phyloP scores from a whole-genome alignment of 2,113 vertebrate species.

The Phalacrocorax aristotelis region DNA sequence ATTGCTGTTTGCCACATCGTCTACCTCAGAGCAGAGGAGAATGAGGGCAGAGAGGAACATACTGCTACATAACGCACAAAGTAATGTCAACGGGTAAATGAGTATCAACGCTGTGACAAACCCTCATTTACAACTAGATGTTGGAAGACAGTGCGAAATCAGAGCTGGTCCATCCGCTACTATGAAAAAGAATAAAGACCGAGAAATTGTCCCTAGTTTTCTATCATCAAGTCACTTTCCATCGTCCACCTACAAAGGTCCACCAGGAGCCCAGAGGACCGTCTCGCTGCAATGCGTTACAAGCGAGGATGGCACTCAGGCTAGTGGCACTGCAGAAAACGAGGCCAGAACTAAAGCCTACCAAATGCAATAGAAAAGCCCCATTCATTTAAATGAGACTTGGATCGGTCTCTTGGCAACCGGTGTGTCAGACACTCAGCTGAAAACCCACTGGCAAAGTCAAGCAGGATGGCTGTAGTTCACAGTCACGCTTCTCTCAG shows the following conservation, averaged over 20 bases:
- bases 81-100: neutral
- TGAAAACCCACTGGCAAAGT: constrained; percentile 22
- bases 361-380: neutral
- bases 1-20: neutral
- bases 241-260: neutral
- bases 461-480: neutral
- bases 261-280: neutral
- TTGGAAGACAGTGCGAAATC: neutral
- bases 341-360: neutral
- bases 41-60: neutral
- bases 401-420: constrained; percentile 27
- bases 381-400: constrained; percentile 28
- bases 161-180: neutral
- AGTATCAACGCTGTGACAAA: neutral
- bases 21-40: neutral
- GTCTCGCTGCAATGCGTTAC: accelerated
- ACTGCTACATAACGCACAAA: neutral
- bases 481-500: neutral
- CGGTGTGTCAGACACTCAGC: neutral
- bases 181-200: neutral
- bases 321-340: neutral
- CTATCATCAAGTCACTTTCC: neutral
- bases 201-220: neutral
- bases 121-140: neutral
- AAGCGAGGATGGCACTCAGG: neutral